Evolutionary conservation across 2,797 vertebrate genomes (phyloP).

Genomic region (Columba guinea): DNA sequence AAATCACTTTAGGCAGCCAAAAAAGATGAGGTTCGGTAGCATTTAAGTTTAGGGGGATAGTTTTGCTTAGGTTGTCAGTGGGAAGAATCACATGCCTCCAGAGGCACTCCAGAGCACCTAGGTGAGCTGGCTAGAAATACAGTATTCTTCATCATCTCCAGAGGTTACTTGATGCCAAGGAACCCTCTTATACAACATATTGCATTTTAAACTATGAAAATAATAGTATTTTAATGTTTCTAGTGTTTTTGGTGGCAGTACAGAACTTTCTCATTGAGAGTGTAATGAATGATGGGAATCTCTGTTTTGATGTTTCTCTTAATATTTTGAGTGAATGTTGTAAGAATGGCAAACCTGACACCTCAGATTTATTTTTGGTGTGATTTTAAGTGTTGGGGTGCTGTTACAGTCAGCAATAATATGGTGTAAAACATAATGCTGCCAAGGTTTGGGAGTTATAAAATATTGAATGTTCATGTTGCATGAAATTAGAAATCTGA

Average conservation of each 20-base stretch:
- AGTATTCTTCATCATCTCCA: not conserved
- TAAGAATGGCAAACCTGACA: not conserved
- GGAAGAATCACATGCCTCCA: not conserved
- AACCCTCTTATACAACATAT: not conserved
- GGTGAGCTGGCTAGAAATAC: not conserved
- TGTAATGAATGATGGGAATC: not conserved
- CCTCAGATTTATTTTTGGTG: not conserved
- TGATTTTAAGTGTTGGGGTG: not conserved
- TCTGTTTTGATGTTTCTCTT: not conserved
- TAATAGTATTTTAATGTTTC: not conserved
- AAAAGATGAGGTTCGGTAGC: not conserved
- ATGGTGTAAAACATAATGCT: not conserved
- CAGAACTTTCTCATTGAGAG: not conserved
- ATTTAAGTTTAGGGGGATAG: not conserved
- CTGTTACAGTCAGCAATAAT: not conserved
- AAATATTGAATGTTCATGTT: not conserved
- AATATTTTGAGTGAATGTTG: not conserved
- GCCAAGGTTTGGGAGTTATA: not conserved
- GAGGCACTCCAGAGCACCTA: not conserved
- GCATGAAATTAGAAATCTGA: not conserved
- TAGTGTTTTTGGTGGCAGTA: not conserved
- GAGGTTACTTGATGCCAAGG: not conserved
- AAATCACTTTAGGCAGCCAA: not conserved
- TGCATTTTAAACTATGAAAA: not conserved
- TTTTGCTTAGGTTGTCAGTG: not conserved